These are phyloP conservation scores for Pelodytes ibericus DNA, from an alignment of 2,797 vertebrate genomes.

Conservation along the genomic window DNA sequence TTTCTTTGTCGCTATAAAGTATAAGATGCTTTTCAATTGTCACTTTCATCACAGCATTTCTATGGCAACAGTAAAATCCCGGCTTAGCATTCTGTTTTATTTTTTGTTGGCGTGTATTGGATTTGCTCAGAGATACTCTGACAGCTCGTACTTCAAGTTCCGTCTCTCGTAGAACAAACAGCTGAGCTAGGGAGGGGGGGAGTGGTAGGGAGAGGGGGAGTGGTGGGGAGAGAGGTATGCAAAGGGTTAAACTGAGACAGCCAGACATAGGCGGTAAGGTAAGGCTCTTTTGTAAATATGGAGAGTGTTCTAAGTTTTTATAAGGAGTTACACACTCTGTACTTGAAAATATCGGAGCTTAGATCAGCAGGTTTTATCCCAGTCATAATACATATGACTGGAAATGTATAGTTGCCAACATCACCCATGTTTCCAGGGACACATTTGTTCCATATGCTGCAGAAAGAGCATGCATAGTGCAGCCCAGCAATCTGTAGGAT, in stretches of 20 bases:
- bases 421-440: too few species aligned
- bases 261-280: background rate
- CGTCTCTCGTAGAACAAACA: conserved; percentile 60
- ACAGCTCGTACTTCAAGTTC: conserved; percentile 62
- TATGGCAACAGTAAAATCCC: conserved; percentile 71
- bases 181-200: conserved; percentile 40
- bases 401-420: too few species aligned
- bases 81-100: conserved; percentile 59
- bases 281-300: background rate
- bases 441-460: too few species aligned
- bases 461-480: too few species aligned
- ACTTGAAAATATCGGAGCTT: too few species aligned
- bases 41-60: conserved; percentile 69
- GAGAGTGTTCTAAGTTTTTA: too few species aligned
- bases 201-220: too few species aligned
- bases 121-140: conserved; percentile 61
- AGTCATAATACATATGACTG: too few species aligned
- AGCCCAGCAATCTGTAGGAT: too few species aligned
- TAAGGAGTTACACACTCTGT: too few species aligned
- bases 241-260: conserved; percentile 14
- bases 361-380: too few species aligned
- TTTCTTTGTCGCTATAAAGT: conserved; percentile 54
- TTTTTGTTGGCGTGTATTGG: conserved; percentile 46
- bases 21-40: conserved; percentile 61
- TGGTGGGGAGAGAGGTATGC: too few species aligned